Evolutionary conservation across 2,113 vertebrate genomes (phyloP).

Genomic region (Crotalus helleri): DNA sequence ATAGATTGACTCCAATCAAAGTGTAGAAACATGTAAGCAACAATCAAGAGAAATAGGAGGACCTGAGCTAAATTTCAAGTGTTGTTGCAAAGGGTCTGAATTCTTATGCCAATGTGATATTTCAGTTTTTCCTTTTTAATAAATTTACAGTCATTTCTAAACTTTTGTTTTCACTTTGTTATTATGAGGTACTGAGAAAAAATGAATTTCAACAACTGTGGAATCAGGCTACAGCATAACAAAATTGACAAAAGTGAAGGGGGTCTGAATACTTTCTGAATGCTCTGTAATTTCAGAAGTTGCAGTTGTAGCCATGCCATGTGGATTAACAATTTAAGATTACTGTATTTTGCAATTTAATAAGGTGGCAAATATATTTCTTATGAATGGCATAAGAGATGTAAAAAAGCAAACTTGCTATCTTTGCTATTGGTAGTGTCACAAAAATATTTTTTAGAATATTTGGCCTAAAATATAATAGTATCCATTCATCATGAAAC

Average conservation of each 20-base stretch:
- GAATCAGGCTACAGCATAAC: neutral
- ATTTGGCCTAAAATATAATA: neutral
- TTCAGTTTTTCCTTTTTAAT: neutral
- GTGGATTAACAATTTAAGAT: neutral
- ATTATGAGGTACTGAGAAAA: neutral
- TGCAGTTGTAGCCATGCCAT: neutral
- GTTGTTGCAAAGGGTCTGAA: neutral
- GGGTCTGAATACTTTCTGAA: neutral
- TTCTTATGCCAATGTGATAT: neutral
- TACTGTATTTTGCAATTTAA: neutral
- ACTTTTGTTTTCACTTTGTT: neutral
- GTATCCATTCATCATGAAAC: neutral
- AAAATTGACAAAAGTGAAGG: neutral
- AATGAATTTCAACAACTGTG: neutral
- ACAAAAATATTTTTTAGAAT: neutral
- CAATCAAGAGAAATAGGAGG: neutral
- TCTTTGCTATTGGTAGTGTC: constrained; percentile 16
- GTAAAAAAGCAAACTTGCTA: neutral
- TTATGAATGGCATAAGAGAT: neutral
- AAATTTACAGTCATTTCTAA: neutral
- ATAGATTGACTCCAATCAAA: neutral
- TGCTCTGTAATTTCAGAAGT: neutral
- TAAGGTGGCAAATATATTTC: neutral
- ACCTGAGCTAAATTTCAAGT: neutral
- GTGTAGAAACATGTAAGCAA: neutral